phyloP scores from a whole-genome alignment of 1,140 invertebrate genomes.

The Steinernema khuongi region DNA sequence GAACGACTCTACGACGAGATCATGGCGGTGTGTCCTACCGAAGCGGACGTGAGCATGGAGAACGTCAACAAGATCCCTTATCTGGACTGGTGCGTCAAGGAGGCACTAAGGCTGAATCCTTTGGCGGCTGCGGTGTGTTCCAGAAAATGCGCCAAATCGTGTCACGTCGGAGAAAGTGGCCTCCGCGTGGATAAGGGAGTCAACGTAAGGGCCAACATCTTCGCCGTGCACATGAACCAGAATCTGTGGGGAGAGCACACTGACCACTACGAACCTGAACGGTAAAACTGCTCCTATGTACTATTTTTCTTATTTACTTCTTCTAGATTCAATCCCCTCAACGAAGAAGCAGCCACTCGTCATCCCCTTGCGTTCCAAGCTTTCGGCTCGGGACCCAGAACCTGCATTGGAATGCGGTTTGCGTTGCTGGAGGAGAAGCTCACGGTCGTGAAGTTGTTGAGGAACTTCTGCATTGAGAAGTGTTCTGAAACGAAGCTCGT shows the following conservation, averaged over 20 bases:
- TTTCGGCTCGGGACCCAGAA: slow-evolving; percentile 63
- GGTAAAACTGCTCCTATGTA: slow-evolving; percentile 24
- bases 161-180: background rate
- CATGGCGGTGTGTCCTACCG: background rate
- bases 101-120: background rate
- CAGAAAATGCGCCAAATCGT: background rate
- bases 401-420: slow-evolving; percentile 66
- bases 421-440: slow-evolving; percentile 68
- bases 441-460: slow-evolving; percentile 59
- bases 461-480: slow-evolving; percentile 39
- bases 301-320: background rate
- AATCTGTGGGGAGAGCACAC: background rate
- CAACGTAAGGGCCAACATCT: background rate
- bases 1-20: slow-evolving; percentile 65
- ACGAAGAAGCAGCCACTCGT: background rate
- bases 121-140: background rate
- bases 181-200: background rate
- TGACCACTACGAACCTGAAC: background rate
- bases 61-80: background rate
- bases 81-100: slow-evolving; percentile 9
- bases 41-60: background rate
- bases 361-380: slow-evolving; percentile 59
- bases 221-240: background rate
- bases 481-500: background rate
- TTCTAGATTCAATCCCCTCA: background rate